A percentile compares a stretch with the other conserved stretches of the same genome.
Evolutionary conservation across 2,888 invertebrate genomes (phyloP).

Genomic region (Unio pictorum): DNA sequence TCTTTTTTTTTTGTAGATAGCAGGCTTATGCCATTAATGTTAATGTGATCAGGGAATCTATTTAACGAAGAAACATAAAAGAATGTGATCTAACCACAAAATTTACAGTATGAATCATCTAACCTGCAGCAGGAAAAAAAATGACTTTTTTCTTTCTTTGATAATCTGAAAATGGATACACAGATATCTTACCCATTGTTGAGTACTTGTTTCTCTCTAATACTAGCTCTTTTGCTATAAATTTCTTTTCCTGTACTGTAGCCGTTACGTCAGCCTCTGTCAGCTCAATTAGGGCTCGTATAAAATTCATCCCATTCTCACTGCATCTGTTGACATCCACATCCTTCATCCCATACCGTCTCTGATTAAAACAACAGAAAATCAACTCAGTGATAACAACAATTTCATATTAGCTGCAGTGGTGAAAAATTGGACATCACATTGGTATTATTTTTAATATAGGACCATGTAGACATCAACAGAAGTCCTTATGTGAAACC

Average conservation of each 20-base stretch:
- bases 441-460: neutral
- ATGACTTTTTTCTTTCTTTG: conserved; percentile 1
- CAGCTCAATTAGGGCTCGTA: conserved; percentile 55
- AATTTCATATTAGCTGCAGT: neutral
- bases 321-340: conserved; percentile 30
- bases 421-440: neutral
- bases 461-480: no score
- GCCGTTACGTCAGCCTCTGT: conserved; percentile 53
- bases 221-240: conserved; percentile 13
- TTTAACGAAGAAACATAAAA: no score
- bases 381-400: neutral
- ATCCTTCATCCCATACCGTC: conserved; percentile 10
- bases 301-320: conserved; percentile 56
- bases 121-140: neutral
- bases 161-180: neutral
- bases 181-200: conserved; percentile 38
- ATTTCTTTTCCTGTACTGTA: conserved; percentile 43
- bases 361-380: conserved; percentile 10
- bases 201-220: conserved; percentile 43
- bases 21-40: no score
- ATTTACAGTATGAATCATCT: neutral
- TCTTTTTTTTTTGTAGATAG: no score
- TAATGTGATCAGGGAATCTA: no score
- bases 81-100: no score
- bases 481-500: no score